phyloP scores from a whole-genome alignment of 2,113 vertebrate species.

The Perca schrenkii region DNA sequence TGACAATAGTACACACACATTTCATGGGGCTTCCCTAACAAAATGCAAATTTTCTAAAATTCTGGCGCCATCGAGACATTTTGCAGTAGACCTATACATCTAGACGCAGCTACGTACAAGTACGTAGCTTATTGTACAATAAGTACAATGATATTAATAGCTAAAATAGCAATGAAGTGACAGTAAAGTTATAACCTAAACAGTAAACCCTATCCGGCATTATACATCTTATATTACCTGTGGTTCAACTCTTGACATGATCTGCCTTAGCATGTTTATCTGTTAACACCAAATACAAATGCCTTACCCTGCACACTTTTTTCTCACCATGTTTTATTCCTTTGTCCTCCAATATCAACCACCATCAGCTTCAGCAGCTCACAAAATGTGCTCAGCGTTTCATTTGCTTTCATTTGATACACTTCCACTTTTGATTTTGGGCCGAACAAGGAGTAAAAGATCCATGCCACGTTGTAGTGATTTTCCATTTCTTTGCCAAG shows the following conservation, averaged over 20 bases:
- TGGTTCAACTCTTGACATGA: not conserved
- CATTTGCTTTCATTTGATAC: conserved; percentile 39
- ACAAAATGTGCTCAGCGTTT: conserved; percentile 11
- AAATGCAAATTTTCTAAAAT: not conserved
- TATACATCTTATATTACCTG: not conserved
- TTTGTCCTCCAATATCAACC: conserved; percentile 18
- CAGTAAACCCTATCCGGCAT: too few relatives aligned
- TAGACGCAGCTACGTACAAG: not conserved
- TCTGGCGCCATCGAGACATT: not conserved
- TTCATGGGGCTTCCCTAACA: not conserved
- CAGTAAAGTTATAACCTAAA: too few relatives aligned
- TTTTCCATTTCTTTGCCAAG: conserved; percentile 50
- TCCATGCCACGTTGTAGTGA: conserved; percentile 15
- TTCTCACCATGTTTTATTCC: conserved; percentile 8
- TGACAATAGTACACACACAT: not conserved
- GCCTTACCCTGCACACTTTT: not conserved
- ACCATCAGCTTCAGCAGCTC: conserved; percentile 19
- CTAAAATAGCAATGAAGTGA: too few relatives aligned
- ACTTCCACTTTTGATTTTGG: conserved; percentile 27
- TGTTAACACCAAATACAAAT: conserved; percentile 2
- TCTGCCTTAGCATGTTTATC: not conserved
- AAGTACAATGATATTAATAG: too few relatives aligned
- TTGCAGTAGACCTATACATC: not conserved
- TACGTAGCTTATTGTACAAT: too few relatives aligned
- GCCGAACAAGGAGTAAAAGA: not conserved